Conservation (phyloP, 2,797 vertebrate genomes). For the Peromyscus melanophrys region DNA sequence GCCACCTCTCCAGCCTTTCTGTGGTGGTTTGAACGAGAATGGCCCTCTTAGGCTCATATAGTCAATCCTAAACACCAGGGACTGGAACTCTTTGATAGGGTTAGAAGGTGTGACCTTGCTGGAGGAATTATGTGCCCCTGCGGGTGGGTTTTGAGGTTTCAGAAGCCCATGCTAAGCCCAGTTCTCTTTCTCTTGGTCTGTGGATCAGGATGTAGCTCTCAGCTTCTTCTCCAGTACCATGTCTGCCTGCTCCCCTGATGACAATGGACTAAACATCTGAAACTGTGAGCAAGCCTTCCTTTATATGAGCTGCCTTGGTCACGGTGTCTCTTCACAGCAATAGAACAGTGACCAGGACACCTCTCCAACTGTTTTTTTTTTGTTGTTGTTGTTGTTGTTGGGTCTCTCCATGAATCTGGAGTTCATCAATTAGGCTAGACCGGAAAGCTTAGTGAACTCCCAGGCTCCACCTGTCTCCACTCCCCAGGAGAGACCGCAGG, state of each 20-base stretch:
- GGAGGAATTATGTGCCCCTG: not conserved
- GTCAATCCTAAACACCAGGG: not conserved
- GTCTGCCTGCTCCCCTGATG: not conserved
- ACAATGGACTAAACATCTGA: not conserved
- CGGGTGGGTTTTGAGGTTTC: not conserved
- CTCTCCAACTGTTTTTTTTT: not conserved
- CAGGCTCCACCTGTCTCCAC: not conserved
- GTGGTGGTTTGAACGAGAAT: not conserved
- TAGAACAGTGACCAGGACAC: not conserved
- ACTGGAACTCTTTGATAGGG: not conserved
- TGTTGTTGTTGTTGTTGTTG: too few species aligned
- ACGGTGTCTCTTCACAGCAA: not conserved
- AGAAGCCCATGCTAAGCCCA: not conserved
- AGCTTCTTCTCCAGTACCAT: not conserved
- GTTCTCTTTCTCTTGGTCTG: not conserved
- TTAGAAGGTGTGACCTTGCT: not conserved
- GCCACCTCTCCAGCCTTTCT: not conserved
- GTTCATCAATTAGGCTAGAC: too few species aligned
- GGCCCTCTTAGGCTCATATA: not conserved
- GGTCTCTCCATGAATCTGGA: not conserved
- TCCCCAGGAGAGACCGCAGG: not conserved
- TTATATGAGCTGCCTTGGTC: not conserved
- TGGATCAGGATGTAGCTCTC: not conserved
- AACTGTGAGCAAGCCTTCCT: not conserved
- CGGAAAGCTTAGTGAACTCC: not conserved